A percentile compares a stretch with the other conserved stretches of the same genome.
Evolutionary conservation across 1,140 invertebrate species (phyloP).

Genomic region (Olivierus martensii): DNA sequence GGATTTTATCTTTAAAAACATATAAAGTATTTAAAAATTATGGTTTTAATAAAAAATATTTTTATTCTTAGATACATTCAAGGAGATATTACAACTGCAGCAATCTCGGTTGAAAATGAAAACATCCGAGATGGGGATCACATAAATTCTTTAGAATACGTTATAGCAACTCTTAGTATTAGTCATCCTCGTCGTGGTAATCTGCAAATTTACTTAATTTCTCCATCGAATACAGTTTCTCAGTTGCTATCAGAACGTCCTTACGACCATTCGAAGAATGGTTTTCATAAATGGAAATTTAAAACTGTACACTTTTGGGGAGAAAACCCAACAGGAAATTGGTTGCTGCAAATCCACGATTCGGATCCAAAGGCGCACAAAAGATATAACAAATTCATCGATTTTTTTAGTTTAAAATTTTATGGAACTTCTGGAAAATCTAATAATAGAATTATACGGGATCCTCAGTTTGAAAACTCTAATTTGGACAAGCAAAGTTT

Average conservation of each 20-base stretch:
- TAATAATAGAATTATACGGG: too few relatives aligned
- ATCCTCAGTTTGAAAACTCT: too few relatives aligned
- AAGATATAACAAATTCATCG: too few relatives aligned
- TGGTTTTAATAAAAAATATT: too few relatives aligned
- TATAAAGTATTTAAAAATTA: too few relatives aligned
- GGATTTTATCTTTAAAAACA: too few relatives aligned
- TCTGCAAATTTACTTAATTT: slow-evolving; percentile 48
- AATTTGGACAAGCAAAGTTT: too few relatives aligned
- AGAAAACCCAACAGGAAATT: slow-evolving; percentile 87
- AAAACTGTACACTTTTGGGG: slow-evolving; percentile 99
- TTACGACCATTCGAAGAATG: slow-evolving; percentile 86
- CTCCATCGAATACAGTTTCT: slow-evolving; percentile 53
- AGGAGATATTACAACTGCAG: too few relatives aligned
- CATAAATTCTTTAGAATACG: slow-evolving; percentile 63
- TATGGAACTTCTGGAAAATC: too few relatives aligned
- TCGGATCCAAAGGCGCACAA: not conserved
- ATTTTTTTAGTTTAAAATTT: too few relatives aligned
- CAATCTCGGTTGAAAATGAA: too few relatives aligned
- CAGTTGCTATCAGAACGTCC: slow-evolving; percentile 55
- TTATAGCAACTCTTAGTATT: slow-evolving; percentile 53
- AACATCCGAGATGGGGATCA: slow-evolving; percentile 23
- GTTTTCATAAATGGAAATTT: slow-evolving; percentile 99
- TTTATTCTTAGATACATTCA: not conserved
- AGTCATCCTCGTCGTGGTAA: slow-evolving; percentile 52
- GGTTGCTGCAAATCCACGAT: slow-evolving; percentile 42